Percentiles rank a stretch among this genome's conserved stretches.
These are phyloP conservation scores for Amaurobius ferox DNA, from an alignment of 2,888 invertebrate species.

Conservation along the genomic window DNA sequence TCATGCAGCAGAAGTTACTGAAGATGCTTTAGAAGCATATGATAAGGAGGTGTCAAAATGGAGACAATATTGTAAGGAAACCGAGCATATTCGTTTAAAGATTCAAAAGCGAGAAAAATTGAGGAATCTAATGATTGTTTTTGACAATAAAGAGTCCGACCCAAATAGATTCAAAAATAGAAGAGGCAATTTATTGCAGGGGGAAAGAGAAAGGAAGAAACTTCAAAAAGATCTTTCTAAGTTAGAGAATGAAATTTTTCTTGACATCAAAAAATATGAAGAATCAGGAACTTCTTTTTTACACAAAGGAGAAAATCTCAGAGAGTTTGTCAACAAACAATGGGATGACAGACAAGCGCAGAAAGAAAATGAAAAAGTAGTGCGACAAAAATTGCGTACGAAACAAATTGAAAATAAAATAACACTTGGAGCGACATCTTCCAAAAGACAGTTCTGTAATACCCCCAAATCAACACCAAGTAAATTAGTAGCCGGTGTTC, in stretches of 20 bases:
- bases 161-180: constrained; percentile 90
- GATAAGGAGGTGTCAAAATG: constrained; percentile 87
- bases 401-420: background rate
- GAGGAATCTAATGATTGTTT: constrained; percentile 86
- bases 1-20: constrained; percentile 83
- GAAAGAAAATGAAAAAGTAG: constrained; percentile 60
- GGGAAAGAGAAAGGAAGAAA: constrained; percentile 91
- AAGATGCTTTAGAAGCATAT: constrained; percentile 87
- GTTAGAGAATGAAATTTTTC: constrained; percentile 53
- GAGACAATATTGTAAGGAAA: constrained; percentile 76
- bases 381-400: constrained; percentile 27
- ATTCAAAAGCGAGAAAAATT: constrained; percentile 83
- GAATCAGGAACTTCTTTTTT: constrained; percentile 33
- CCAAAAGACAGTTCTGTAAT: constrained; percentile 9
- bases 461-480: constrained; percentile 51
- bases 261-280: constrained; percentile 48
- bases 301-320: constrained; percentile 38
- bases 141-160: constrained; percentile 87
- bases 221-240: constrained; percentile 84
- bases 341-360: constrained; percentile 43
- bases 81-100: constrained; percentile 79
- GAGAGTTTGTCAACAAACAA: constrained; percentile 30
- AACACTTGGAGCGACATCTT: constrained; percentile 29
- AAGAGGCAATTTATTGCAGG: constrained; percentile 89
- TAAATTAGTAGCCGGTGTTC: constrained; percentile 31